Conservation (phyloP, 2,797 vertebrate species). For the Parauchenoglanis punctatus region DNA sequence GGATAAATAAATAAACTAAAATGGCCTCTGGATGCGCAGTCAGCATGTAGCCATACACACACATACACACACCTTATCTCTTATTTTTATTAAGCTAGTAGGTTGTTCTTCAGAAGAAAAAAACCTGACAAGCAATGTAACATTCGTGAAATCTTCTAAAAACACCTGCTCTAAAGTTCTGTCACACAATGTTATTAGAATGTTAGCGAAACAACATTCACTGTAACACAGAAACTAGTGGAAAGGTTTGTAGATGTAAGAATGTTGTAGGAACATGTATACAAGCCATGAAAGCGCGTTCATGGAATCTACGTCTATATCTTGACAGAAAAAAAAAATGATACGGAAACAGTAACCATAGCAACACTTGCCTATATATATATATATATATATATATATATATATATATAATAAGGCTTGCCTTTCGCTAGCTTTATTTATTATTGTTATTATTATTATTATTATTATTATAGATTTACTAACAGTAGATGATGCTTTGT, state of each 20-base stretch:
- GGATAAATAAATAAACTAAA: conserved; percentile 74
- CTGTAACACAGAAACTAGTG: background rate
- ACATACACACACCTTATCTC: background rate
- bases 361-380: background rate
- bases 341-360: background rate
- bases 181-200: background rate
- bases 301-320: background rate
- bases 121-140: background rate
- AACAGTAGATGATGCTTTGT: background rate
- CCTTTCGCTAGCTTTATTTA: background rate
- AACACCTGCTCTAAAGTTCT: background rate
- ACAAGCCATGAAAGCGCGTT: background rate
- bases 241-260: background rate
- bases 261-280: background rate
- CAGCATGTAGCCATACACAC: conserved; percentile 38
- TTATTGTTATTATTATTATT: background rate
- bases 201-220: background rate
- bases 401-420: background rate
- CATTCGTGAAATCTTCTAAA: background rate
- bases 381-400: too few relatives aligned
- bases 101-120: background rate
- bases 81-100: conserved; percentile 8
- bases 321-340: background rate
- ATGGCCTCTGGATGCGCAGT: conserved; percentile 58
- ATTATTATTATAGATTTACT: background rate